These are phyloP conservation scores for Leuciscus idus DNA, from an alignment of 2,113 vertebrate genomes.

Conservation along the genomic window DNA sequence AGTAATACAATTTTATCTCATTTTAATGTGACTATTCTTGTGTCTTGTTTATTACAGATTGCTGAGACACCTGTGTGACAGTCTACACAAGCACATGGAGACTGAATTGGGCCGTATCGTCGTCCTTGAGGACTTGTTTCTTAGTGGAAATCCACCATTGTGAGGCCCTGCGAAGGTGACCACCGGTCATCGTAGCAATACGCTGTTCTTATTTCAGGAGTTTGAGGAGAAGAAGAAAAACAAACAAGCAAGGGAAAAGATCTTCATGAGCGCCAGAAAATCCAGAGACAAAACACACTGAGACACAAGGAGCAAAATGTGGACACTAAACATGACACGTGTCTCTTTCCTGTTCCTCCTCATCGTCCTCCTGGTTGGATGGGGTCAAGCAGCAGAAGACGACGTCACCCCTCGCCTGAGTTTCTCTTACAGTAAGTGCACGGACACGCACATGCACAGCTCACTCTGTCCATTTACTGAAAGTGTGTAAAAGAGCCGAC, in stretches of 20 bases:
- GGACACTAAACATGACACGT: slow-evolving; percentile 66
- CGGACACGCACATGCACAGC: slow-evolving; percentile 1
- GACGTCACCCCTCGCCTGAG: slow-evolving; percentile 79
- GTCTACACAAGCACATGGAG: slow-evolving; percentile 57
- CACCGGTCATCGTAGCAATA: slow-evolving; percentile 18
- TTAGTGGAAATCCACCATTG: slow-evolving; percentile 59
- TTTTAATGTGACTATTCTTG: slow-evolving; percentile 47
- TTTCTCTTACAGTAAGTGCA: slow-evolving; percentile 76
- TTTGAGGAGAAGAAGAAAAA: slow-evolving; percentile 17
- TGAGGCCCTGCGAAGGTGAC: slow-evolving; percentile 18
- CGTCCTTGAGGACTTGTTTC: slow-evolving; percentile 51
- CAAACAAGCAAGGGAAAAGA: slow-evolving; percentile 44
- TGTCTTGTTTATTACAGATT: slow-evolving; percentile 30
- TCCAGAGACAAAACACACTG: slow-evolving; percentile 65
- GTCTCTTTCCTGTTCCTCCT: slow-evolving; percentile 57
- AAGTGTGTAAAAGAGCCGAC: slow-evolving; percentile 19
- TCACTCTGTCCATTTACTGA: slow-evolving; percentile 31
- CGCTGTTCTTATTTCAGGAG: slow-evolving; percentile 24
- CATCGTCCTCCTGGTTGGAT: slow-evolving; percentile 58
- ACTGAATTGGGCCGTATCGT: slow-evolving; percentile 54
- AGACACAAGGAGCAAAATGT: slow-evolving; percentile 57
- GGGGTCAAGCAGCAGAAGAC: slow-evolving; percentile 60
- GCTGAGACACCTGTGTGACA: not conserved
- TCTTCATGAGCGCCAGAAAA: slow-evolving; percentile 70
- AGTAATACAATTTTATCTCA: not conserved